A percentile compares a stretch with the other conserved stretches of the same genome.
phyloP scores from a whole-genome alignment of 2,888 invertebrate genomes.

The Tachina grossa region DNA sequence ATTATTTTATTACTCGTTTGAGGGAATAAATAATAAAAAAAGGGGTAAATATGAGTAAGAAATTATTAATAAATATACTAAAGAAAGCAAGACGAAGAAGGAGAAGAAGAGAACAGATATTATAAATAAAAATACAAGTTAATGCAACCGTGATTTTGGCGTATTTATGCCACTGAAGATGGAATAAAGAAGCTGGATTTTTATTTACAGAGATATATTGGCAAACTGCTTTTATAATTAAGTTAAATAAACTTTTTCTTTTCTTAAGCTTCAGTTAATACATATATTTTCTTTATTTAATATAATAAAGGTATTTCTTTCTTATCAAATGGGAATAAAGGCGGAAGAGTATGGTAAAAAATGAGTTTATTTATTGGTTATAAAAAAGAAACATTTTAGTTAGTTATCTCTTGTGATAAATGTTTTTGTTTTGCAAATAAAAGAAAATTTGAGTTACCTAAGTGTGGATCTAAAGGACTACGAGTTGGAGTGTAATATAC shows the following conservation, averaged over 20 bases:
- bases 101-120: too few relatives aligned
- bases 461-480: too few relatives aligned
- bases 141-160: not conserved
- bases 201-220: conserved; percentile 25
- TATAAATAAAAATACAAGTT: conserved; percentile 6
- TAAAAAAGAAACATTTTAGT: too few relatives aligned
- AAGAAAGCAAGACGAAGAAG: not conserved
- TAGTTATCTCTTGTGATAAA: too few relatives aligned
- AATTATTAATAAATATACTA: conserved; percentile 45
- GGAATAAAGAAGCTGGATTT: conserved; percentile 2
- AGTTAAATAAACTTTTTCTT: not conserved
- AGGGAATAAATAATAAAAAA: conserved; percentile 44
- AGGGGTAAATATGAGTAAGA: conserved; percentile 55
- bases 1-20: conserved; percentile 62
- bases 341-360: too few relatives aligned
- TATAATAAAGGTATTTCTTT: not conserved
- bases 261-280: not conserved
- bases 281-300: not conserved
- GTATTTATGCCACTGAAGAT: not conserved
- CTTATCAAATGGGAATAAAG: not conserved
- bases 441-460: too few relatives aligned
- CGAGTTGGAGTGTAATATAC: too few relatives aligned
- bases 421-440: too few relatives aligned
- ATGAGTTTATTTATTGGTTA: too few relatives aligned
- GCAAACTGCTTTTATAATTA: conserved; percentile 5